A percentile compares a stretch with the other conserved stretches of the same genome.
Evolutionary conservation across 2,888 invertebrate genomes (phyloP).

Genomic region (Yponomeuta cagnagella): DNA sequence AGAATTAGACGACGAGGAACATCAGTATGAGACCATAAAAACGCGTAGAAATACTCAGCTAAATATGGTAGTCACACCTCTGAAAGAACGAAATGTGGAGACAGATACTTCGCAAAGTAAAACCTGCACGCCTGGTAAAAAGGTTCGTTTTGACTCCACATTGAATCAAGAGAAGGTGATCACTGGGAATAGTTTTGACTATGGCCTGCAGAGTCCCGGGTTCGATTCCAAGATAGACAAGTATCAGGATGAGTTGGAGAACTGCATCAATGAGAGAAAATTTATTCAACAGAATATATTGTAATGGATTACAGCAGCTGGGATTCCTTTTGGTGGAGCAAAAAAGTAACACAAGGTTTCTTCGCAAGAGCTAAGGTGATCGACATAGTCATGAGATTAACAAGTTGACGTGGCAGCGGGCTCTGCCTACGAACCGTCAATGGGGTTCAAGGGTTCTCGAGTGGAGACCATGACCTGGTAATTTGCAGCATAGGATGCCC

Average conservation of each 20-base stretch:
- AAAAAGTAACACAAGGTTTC: too few species aligned
- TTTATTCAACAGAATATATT: constrained; percentile 66
- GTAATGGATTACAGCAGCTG: not conserved
- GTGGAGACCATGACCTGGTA: too few species aligned
- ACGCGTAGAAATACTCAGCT: constrained; percentile 58
- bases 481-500: too few species aligned
- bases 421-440: too few species aligned
- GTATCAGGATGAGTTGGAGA: constrained; percentile 69
- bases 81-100: constrained; percentile 45
- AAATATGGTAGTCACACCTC: constrained; percentile 63
- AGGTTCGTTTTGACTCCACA: constrained; percentile 68
- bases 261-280: constrained; percentile 69
- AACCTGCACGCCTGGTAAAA: constrained; percentile 57
- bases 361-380: too few species aligned
- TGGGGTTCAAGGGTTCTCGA: too few species aligned
- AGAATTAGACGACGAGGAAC: constrained; percentile 51
- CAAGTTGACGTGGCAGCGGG: too few species aligned
- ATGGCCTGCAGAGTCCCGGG: constrained; percentile 59
- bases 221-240: constrained; percentile 66
- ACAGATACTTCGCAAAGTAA: constrained; percentile 46
- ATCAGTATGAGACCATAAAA: constrained; percentile 64
- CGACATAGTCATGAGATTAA: too few species aligned
- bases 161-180: constrained; percentile 66
- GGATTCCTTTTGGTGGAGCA: too few species aligned
- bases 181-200: constrained; percentile 68